Conservation (phyloP, 2,113 vertebrate species). For the Sciurus niger region DNA sequence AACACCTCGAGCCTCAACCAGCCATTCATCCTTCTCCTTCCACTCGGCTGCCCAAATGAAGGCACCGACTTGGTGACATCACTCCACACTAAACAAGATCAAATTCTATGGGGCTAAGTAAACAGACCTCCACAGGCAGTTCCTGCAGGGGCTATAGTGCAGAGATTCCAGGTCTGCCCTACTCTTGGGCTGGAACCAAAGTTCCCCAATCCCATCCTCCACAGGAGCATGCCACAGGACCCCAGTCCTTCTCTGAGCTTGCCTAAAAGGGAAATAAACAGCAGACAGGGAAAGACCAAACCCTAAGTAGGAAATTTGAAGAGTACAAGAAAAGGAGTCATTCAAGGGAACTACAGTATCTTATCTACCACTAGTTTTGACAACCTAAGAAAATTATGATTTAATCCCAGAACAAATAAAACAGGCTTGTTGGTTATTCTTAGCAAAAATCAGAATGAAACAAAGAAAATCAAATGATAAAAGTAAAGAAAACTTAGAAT, state of each 20-base stretch:
- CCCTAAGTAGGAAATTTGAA: neutral
- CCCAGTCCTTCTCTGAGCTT: neutral
- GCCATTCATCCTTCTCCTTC: slow-evolving; percentile 69
- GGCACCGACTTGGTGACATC: slow-evolving; percentile 80
- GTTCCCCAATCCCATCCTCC: neutral
- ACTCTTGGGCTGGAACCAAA: slow-evolving; percentile 73
- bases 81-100: slow-evolving; percentile 57
- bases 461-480: slow-evolving; percentile 14
- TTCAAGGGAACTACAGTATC: neutral
- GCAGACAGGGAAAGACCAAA: neutral
- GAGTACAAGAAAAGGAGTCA: slow-evolving; percentile 35
- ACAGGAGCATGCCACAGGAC: neutral
- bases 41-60: slow-evolving; percentile 55
- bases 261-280: neutral
- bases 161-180: slow-evolving; percentile 72
- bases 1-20: slow-evolving; percentile 15
- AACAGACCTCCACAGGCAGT: slow-evolving; percentile 77
- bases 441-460: slow-evolving; percentile 17
- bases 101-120: slow-evolving; percentile 83
- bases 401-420: slow-evolving; percentile 6
- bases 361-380: neutral
- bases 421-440: neutral
- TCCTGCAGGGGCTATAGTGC: slow-evolving; percentile 71
- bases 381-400: neutral
- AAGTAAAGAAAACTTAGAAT: neutral